Conservation (phyloP, 2,113 vertebrate genomes). For the Phaethornis superciliosus region DNA sequence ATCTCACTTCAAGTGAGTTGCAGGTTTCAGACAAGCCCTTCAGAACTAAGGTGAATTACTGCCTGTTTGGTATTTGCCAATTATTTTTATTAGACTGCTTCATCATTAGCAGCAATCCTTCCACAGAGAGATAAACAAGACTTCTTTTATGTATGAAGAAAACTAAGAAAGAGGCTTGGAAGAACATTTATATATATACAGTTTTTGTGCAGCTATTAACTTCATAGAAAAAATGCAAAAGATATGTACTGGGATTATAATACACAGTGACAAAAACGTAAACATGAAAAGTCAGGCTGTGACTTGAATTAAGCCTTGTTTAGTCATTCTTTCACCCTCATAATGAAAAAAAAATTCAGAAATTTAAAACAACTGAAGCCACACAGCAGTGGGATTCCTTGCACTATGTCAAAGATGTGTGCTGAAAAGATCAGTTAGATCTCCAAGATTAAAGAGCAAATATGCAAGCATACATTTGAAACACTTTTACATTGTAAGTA, state of each 20-base stretch:
- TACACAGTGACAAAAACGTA: not conserved
- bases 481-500: not conserved
- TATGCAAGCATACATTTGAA: not conserved
- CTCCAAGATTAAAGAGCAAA: not conserved
- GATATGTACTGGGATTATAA: not conserved
- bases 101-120: not conserved
- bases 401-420: not conserved
- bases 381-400: not conserved
- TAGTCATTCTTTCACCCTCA: not conserved
- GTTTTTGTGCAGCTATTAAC: constrained; percentile 5
- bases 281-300: not conserved
- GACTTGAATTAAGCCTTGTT: not conserved
- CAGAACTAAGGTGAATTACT: not conserved
- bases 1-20: not conserved
- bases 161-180: not conserved
- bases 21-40: not conserved
- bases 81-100: not conserved
- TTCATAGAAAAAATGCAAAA: not conserved
- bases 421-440: not conserved
- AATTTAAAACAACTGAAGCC: not conserved
- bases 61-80: not conserved
- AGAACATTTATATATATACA: not conserved
- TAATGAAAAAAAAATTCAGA: not conserved
- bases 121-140: not conserved
- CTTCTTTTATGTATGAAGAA: not conserved